Base-by-base conservation (phyloP, 2,113 vertebrate genomes). In the Macquaria australasica region DNA sequence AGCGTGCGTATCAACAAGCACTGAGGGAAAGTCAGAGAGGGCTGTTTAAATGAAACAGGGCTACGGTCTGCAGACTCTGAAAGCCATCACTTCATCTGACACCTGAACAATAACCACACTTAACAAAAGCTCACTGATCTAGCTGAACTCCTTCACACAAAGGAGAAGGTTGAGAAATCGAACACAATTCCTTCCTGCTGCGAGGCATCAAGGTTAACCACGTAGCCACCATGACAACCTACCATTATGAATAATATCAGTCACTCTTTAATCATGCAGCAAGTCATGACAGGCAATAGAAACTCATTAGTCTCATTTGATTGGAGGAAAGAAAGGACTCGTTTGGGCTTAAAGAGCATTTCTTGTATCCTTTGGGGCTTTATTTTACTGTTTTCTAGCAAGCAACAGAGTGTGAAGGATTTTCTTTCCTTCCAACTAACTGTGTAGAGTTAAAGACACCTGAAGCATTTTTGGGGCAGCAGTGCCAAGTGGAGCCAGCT, bases 101-200 rank as follows among this genome's bases (percentile, higher is more conserved):
- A 87, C 71, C 45, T 73, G 70, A 69, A 83, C 60, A 83, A 85
- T 70, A 58, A 51, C 60, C n/a, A 14, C 9, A 56, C 50, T 60
- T 45, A 58, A 87, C 34, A 79, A 73, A 41, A 84, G 63, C 48
- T 23, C 20, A 3, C 16, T 21, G 67, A 63, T 72, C 39, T 7
- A n/a, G 6, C 60, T 31, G 21, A 63, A 73, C 56, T 41, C n/a
- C 16, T 5, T 58, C 59, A 56, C 59, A 71, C 37, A 66, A 81
- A 84, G 79, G 20, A 59, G 28, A 25, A 14, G 6, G 11, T 1
- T 31, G 20, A 45, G 20, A 73, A 53, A 64, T 23, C 0, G 0
- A 81, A 81, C 28, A 25, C 20, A n/a, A 73, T 64, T 69, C 28
- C 1, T 9, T 48, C 48, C 25, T 16, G 18, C 69, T 39, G n/a